Percentiles rank a stretch among this genome's conserved stretches.
These are phyloP conservation scores for Perccottus glenii DNA, from an alignment of 2,113 vertebrate genomes.

Conservation along the genomic window DNA sequence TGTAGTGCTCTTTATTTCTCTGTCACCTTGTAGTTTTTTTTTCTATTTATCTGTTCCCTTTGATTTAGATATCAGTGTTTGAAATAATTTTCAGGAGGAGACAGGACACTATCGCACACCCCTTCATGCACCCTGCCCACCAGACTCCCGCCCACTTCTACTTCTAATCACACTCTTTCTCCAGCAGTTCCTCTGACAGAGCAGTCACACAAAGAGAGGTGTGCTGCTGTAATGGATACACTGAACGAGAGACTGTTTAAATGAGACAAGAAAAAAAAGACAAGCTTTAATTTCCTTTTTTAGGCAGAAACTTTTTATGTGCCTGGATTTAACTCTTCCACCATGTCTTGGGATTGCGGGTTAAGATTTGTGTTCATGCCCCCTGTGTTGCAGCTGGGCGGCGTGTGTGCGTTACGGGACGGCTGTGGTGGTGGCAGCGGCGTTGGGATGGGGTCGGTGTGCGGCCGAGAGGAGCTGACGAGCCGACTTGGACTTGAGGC, in stretches of 20 bases:
- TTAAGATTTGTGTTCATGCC: conserved; percentile 94
- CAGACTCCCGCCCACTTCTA: conserved; percentile 66
- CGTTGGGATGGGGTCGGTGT: conserved; percentile 78
- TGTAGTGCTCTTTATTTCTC: conserved; percentile 1
- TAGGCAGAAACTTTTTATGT: conserved; percentile 7
- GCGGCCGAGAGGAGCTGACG: conserved; percentile 89
- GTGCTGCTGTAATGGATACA: conserved; percentile 44
- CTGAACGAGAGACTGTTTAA: conserved; percentile 25
- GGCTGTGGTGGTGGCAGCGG: conserved; percentile 26
- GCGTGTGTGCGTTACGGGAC: conserved; percentile 86
- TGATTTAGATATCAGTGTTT: not conserved
- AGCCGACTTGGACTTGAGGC: conserved; percentile 84
- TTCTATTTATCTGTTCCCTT: not conserved
- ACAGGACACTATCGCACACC: conserved; percentile 28
- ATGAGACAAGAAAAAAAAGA: conserved; percentile 27
- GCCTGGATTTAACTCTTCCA: conserved; percentile 25
- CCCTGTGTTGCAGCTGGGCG: conserved; percentile 90
- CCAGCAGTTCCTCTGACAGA: conserved; percentile 59
- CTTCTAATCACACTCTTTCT: conserved; percentile 68
- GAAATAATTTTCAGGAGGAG: conserved; percentile 52
- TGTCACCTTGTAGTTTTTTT: not conserved
- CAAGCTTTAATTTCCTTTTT: conserved; percentile 3
- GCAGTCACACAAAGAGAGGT: conserved; percentile 50
- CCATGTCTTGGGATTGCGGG: conserved; percentile 96
- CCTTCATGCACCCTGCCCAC: conserved; percentile 42